phyloP scores from a whole-genome alignment of 64 coral and sea anemone species.

The Stichodactyla helianthus region DNA sequence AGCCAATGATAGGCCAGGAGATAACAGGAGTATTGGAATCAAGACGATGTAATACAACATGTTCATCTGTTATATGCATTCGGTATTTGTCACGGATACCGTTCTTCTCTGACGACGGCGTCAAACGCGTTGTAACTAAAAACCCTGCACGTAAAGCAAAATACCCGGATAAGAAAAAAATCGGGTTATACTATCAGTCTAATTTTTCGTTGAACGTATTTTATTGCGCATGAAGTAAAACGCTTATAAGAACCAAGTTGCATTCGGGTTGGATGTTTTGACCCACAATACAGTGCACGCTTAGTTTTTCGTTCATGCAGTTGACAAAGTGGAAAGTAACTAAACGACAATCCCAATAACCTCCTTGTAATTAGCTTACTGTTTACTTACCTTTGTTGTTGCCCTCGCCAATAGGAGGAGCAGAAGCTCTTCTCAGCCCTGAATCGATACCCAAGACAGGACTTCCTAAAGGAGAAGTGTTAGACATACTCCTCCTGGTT shows the following conservation, averaged over 20 bases:
- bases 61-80: conserved; percentile 22
- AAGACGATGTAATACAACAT: conserved; percentile 21
- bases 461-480: not conserved
- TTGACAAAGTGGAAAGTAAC: too few species aligned
- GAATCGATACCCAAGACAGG: not conserved
- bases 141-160: conserved; percentile 17
- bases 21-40: conserved; percentile 3
- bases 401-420: not conserved
- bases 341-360: too few species aligned
- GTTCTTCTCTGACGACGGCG: conserved; percentile 45
- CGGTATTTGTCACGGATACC: conserved; percentile 35
- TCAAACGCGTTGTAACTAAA: conserved; percentile 44
- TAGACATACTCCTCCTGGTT: not conserved
- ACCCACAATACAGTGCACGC: too few species aligned
- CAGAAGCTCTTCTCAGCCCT: not conserved
- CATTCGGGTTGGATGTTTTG: too few species aligned
- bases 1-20: conserved; percentile 24
- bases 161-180: not conserved
- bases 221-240: too few species aligned
- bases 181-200: too few species aligned
- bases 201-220: too few species aligned
- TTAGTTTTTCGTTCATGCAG: too few species aligned
- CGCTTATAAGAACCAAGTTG: too few species aligned
- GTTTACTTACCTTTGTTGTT: not conserved
- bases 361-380: too few species aligned